These are phyloP conservation scores for Cyprinodon diabolis DNA, from an alignment of 2,797 vertebrate species.

Conservation along the genomic window DNA sequence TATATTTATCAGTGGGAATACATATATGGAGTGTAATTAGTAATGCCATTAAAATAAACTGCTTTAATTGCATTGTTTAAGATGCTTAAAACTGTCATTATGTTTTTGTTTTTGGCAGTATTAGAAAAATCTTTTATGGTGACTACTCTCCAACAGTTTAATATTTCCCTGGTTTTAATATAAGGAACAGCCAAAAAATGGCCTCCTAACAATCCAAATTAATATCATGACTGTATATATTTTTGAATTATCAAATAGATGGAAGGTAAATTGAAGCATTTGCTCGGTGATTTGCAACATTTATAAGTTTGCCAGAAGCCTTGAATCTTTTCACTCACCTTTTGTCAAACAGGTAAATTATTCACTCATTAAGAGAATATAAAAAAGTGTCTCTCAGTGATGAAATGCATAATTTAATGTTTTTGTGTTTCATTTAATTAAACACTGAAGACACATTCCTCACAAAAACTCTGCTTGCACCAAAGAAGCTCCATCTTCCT, in stretches of 20 bases:
- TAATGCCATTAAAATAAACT: too few species aligned
- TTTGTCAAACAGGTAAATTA: not conserved
- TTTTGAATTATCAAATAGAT: not conserved
- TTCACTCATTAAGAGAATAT: not conserved
- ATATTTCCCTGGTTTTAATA: not conserved
- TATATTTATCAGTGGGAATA: too few species aligned
- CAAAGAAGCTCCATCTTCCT: conserved; percentile 40
- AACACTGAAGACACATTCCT: conserved; percentile 27
- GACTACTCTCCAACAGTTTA: not conserved
- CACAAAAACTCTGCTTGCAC: conserved; percentile 20
- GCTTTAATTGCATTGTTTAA: too few species aligned
- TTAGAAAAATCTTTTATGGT: not conserved
- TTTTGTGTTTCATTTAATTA: conserved; percentile 15
- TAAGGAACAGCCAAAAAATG: not conserved
- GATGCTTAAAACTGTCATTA: not conserved
- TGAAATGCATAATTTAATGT: too few species aligned
- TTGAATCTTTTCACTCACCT: not conserved
- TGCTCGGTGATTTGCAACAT: too few species aligned
- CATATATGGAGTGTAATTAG: too few species aligned
- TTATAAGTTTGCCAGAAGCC: not conserved
- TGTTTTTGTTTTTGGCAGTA: not conserved
- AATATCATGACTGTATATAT: not conserved
- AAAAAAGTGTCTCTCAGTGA: too few species aligned
- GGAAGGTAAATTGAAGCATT: too few species aligned
- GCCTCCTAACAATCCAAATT: not conserved